Conservation (phyloP, 2,888 invertebrate genomes). For the Sepiola atlantica region DNA sequence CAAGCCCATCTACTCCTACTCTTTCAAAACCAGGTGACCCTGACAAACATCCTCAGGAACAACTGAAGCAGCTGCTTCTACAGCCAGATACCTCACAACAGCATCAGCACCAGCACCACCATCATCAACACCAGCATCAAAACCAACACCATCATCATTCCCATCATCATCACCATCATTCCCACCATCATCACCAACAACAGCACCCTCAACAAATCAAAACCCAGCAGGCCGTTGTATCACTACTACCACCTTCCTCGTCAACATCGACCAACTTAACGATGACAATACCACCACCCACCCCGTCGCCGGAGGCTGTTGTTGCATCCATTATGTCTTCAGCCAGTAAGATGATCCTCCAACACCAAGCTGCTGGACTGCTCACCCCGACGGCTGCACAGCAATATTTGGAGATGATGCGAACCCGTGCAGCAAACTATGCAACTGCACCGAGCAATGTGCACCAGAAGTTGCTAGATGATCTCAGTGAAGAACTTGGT, state of each 20-base stretch:
- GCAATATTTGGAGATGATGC: constrained; percentile 44
- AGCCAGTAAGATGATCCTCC: constrained; percentile 1
- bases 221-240: neutral
- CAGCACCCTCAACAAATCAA: neutral
- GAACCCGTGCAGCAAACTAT: constrained; percentile 43
- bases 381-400: neutral
- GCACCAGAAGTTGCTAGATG: constrained; percentile 50
- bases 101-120: neutral
- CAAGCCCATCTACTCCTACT: neutral
- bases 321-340: constrained; percentile 41
- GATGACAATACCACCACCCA: neutral
- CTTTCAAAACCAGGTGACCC: neutral
- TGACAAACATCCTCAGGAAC: neutral
- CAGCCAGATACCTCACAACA: constrained; percentile 13
- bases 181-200: neutral
- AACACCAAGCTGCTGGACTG: constrained; percentile 43
- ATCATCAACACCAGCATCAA: neutral
- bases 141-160: neutral
- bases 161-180: neutral
- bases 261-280: neutral
- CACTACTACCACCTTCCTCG: neutral
- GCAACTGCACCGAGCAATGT: constrained; percentile 40
- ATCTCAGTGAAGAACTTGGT: constrained; percentile 60
- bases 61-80: neutral
- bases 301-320: neutral